phyloP scores from a whole-genome alignment of 2,113 vertebrate species.

The Nothoprocta perdicaria region DNA sequence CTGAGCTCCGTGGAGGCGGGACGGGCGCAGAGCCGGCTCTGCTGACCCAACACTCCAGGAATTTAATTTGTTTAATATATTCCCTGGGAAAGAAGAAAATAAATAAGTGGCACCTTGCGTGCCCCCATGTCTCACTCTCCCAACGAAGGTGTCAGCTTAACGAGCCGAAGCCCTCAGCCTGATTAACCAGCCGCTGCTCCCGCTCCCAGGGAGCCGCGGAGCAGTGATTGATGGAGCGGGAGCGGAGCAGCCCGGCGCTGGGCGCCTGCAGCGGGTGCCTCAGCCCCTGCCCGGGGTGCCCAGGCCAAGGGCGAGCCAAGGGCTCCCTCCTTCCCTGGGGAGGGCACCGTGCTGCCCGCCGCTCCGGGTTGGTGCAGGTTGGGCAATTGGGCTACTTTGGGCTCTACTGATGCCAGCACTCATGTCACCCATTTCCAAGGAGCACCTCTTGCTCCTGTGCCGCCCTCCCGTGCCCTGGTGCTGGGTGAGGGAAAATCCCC shows the following conservation, averaged over 20 bases:
- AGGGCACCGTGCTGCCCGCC: fast-evolving
- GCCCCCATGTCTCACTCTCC: slow-evolving; percentile 59
- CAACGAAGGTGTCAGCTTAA: slow-evolving; percentile 56
- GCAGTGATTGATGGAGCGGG: slow-evolving; percentile 22
- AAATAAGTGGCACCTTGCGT: slow-evolving; percentile 60
- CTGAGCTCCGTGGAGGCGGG: neutral
- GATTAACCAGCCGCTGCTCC: slow-evolving; percentile 58
- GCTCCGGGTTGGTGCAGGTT: fast-evolving
- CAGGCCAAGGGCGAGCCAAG: neutral
- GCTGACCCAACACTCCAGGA: slow-evolving; percentile 62
- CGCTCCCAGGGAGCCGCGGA: neutral
- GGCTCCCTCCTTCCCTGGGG: neutral
- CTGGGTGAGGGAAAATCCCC: neutral
- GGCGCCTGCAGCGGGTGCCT: fast-evolving
- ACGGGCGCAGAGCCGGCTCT: neutral
- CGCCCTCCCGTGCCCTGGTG: neutral
- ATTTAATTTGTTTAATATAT: slow-evolving; percentile 76
- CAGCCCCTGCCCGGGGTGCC: neutral
- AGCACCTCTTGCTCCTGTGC: too few species aligned
- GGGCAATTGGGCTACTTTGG: neutral
- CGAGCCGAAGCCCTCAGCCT: slow-evolving; percentile 67
- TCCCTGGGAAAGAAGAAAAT: slow-evolving; percentile 72
- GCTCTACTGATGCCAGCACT: neutral
- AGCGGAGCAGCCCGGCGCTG: neutral
- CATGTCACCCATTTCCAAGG: neutral